Base-by-base conservation (phyloP, 2,797 vertebrate species). In the Hemibagrus guttatus region DNA sequence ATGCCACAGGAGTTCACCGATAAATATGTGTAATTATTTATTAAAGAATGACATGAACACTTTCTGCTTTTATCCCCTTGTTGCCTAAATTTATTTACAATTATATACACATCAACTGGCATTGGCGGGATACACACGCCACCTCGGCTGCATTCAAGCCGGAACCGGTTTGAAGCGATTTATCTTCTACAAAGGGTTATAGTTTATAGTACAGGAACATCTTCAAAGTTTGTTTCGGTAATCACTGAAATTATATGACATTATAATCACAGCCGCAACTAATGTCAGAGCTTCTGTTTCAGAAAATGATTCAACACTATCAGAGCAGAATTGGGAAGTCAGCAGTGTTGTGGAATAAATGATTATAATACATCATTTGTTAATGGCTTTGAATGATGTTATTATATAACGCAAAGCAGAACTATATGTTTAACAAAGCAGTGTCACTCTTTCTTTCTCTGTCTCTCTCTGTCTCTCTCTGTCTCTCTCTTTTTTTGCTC, bases 401-500 rank as follows among this genome's bases (percentile, higher is more conserved):
- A 42, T 42, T 42, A n/a, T 63, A 78, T 54, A 75, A 75, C 1
- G 46, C 26, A 75, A 28, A 6, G 23, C 11, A 14, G 31, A 80
- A 79, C 6, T 17, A 16, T 42, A 49, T 64, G 49, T 49, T 63
- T 16, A 31, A 63, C 14, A 46, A 42, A 63, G 26, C 6, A 64
- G 59, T 12, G 28, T 59, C 49, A 23, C 71, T 75, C 76, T 49
- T 26, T 80, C 46, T 80, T 54, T 80, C 54, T 71, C 79, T 63
- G n/a, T 74, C 76, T 35, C 31, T 80, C 46, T 19, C 17, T 79
- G 58, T 80, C 64, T 80, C 54, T 71, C 79, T 63, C 35, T 80
- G 31, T 31, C 63, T 46, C 23, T 68, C 21, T n/a, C 71, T 72
- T 13, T 84, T 54, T 63, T 74, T 42, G 89, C 92, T 90, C 89